These are phyloP conservation scores for Seriola dumerili DNA, from an alignment of 2,113 vertebrate species.

Conservation along the genomic window DNA sequence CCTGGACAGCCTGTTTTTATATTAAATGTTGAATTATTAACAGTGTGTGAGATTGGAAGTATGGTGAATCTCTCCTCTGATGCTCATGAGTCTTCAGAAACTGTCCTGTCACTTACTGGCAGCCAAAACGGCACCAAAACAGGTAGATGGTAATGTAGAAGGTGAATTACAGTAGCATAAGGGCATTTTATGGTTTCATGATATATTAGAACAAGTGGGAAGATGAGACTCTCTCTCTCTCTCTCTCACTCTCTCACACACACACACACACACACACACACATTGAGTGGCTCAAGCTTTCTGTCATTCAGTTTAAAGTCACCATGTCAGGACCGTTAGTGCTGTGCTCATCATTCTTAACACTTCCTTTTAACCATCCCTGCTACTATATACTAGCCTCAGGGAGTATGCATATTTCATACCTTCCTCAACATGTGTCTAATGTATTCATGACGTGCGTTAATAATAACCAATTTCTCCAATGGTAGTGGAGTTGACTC, in stretches of 20 bases:
- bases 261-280: neutral
- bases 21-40: conserved; percentile 87
- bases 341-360: conserved; percentile 45
- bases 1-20: conserved; percentile 73
- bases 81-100: conserved; percentile 1
- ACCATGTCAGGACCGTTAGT: conserved; percentile 14
- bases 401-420: conserved; percentile 75
- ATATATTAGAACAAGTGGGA: neutral
- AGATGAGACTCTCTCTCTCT: neutral
- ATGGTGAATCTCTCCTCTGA: conserved; percentile 16
- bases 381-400: conserved; percentile 44
- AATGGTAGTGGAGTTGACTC: neutral
- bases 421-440: conserved; percentile 56
- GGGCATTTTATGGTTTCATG: neutral
- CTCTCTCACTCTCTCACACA: neutral
- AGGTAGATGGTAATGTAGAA: neutral
- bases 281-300: neutral
- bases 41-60: conserved; percentile 65
- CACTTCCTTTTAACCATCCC: conserved; percentile 33
- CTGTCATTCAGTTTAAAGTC: neutral
- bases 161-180: neutral
- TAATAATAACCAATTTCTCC: conserved; percentile 59
- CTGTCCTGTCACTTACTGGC: conserved; percentile 6
- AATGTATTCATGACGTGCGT: conserved; percentile 64
- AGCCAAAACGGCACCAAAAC: conserved; percentile 1